Percentiles rank a stretch among this genome's conserved stretches.
Evolutionary conservation across 1,140 invertebrate species (phyloP).

Genomic region (Trichoplusia ni): DNA sequence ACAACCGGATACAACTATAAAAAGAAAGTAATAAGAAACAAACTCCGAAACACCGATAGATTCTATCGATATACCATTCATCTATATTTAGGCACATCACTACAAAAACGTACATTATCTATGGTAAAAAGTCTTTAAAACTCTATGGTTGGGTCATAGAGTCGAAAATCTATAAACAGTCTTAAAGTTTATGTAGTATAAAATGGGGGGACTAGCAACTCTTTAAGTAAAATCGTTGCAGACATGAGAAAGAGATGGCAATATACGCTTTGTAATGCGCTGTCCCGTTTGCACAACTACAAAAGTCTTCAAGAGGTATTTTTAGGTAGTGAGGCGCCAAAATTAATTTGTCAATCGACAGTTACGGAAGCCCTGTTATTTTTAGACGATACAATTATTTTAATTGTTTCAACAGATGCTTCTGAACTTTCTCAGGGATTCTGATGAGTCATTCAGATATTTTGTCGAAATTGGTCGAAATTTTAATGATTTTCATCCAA

Average conservation of each 20-base stretch:
- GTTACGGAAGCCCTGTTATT: slow-evolving; percentile 69
- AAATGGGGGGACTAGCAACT: no score
- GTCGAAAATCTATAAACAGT: slow-evolving; percentile 8
- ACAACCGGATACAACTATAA: slow-evolving; percentile 32
- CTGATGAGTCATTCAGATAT: slow-evolving; percentile 29
- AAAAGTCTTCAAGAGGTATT: no score
- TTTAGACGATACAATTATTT: slow-evolving; percentile 74
- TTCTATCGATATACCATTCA: slow-evolving; percentile 46
- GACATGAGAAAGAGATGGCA: no score
- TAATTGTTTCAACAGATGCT: slow-evolving; percentile 76
- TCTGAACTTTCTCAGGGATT: slow-evolving; percentile 45
- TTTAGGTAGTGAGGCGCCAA: slow-evolving; percentile 57
- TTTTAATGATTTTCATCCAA: slow-evolving; percentile 1
- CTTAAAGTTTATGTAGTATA: no score
- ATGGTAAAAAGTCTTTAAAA: slow-evolving; percentile 11
- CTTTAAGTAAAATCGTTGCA: no score
- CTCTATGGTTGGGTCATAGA: neutral
- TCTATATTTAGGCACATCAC: slow-evolving; percentile 60
- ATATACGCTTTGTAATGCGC: no score
- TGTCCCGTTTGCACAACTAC: no score
- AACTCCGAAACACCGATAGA: slow-evolving; percentile 37
- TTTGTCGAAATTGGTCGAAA: slow-evolving; percentile 6
- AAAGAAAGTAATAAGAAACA: slow-evolving; percentile 38
- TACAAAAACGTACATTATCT: slow-evolving; percentile 22
- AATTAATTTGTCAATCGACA: slow-evolving; percentile 64